Conservation (phyloP, 1,140 invertebrate genomes). For the Papilio xuthus region DNA sequence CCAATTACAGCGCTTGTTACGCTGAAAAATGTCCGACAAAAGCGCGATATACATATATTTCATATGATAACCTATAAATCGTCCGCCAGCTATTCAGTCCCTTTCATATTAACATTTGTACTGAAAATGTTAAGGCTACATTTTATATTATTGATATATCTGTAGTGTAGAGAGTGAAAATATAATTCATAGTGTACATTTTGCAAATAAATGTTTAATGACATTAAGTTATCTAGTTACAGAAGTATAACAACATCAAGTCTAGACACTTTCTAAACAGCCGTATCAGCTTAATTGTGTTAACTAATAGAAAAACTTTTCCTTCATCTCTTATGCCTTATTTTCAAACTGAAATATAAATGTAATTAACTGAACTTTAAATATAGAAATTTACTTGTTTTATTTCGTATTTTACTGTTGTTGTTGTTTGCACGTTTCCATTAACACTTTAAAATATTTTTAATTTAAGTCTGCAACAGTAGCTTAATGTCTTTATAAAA, state of each 20-base stretch:
- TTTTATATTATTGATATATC: neutral
- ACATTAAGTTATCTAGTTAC: neutral
- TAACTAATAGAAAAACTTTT: slow-evolving; percentile 27
- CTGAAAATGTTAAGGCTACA: neutral
- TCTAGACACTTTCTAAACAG: slow-evolving; percentile 34
- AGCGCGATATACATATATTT: slow-evolving; percentile 49
- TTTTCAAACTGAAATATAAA: neutral
- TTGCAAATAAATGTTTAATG: neutral
- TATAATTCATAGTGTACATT: neutral
- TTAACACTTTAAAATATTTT: neutral
- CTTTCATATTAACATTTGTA: neutral
- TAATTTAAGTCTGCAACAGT: neutral
- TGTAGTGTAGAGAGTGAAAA: no score
- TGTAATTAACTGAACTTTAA: slow-evolving; percentile 2
- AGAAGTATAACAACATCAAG: slow-evolving; percentile 21
- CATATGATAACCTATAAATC: slow-evolving; percentile 49
- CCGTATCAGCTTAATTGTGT: slow-evolving; percentile 15
- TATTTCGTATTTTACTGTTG: neutral
- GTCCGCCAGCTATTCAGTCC: neutral
- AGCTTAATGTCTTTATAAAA: neutral
- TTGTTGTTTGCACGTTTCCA: neutral
- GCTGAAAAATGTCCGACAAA: slow-evolving; percentile 68
- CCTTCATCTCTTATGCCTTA: neutral
- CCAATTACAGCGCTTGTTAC: slow-evolving; percentile 77
- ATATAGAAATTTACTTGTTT: slow-evolving; percentile 6